These are phyloP conservation scores for Caerostris extrusa DNA, from an alignment of 1,140 invertebrate genomes.

Conservation along the genomic window DNA sequence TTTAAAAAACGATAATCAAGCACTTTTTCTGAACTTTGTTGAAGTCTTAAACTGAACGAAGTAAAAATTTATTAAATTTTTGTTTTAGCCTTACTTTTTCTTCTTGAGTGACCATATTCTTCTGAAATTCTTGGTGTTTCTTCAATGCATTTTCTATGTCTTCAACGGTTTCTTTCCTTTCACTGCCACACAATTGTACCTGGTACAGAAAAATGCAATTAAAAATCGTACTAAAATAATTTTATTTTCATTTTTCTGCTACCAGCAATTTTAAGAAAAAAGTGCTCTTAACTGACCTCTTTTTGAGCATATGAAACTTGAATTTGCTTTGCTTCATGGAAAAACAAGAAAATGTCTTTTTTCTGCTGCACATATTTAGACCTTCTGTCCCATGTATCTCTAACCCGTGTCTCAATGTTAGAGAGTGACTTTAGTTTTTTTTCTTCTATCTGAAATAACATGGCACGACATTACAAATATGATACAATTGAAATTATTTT, in stretches of 20 bases:
- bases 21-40: not conserved
- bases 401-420: constrained; percentile 22
- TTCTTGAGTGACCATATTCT: constrained; percentile 90
- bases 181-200: constrained; percentile 82
- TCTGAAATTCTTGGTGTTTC: constrained; percentile 95
- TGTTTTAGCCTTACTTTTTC: constrained; percentile 86
- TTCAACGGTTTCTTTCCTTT: constrained; percentile 86
- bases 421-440: constrained; percentile 64
- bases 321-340: constrained; percentile 69
- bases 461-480: no score
- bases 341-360: constrained; percentile 43
- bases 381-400: constrained; percentile 32
- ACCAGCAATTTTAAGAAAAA: not conserved
- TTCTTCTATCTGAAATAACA: constrained; percentile 50
- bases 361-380: constrained; percentile 32
- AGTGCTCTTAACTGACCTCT: constrained; percentile 31
- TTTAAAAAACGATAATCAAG: not conserved
- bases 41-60: not conserved
- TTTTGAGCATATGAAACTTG: constrained; percentile 44
- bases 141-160: constrained; percentile 91
- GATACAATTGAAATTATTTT: no score
- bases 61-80: not conserved
- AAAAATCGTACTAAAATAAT: not conserved
- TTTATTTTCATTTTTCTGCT: not conserved
- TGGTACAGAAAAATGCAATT: not conserved